Evolutionary conservation across 2,888 invertebrate species (phyloP).

Genomic region (Serripes groenlandicus): DNA sequence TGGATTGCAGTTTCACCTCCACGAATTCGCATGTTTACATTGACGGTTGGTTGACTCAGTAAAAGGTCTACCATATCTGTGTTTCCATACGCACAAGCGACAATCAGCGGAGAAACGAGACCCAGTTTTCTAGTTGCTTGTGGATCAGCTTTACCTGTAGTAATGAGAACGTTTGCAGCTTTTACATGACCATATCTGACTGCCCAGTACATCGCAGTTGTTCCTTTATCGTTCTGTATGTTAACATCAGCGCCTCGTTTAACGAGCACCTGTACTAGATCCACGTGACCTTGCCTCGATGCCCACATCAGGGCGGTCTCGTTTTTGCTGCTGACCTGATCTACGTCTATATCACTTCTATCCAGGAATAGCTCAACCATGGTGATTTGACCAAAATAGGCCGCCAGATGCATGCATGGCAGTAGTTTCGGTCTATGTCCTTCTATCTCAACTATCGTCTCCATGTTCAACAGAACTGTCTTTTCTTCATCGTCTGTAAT

Average conservation of each 20-base stretch:
- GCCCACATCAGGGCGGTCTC: conserved; percentile 84
- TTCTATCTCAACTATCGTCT: conserved; percentile 75
- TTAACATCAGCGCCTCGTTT: conserved; percentile 72
- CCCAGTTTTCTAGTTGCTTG: conserved; percentile 81
- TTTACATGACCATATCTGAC: conserved; percentile 79
- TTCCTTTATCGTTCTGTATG: conserved; percentile 82
- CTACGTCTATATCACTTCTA: conserved; percentile 68
- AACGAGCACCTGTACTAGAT: conserved; percentile 66
- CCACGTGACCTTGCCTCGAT: conserved; percentile 77
- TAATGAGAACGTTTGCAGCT: conserved; percentile 75
- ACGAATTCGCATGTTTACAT: conserved; percentile 78
- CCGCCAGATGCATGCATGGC: conserved; percentile 77
- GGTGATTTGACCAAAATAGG: conserved; percentile 69
- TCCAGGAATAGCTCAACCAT: conserved; percentile 74
- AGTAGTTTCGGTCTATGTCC: conserved; percentile 82
- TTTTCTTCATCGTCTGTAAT: conserved; percentile 7
- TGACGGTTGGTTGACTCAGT: conserved; percentile 67
- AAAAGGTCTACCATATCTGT: conserved; percentile 65
- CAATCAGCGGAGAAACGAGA: conserved; percentile 80
- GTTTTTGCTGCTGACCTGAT: conserved; percentile 77
- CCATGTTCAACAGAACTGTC: conserved; percentile 50
- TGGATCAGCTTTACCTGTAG: conserved; percentile 78
- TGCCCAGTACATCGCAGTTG: conserved; percentile 84
- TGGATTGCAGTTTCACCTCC: conserved; percentile 83
- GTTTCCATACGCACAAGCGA: conserved; percentile 82